These are phyloP conservation scores for Zosterops hypoxanthus DNA, from an alignment of 2,113 vertebrate genomes.

Conservation along the genomic window DNA sequence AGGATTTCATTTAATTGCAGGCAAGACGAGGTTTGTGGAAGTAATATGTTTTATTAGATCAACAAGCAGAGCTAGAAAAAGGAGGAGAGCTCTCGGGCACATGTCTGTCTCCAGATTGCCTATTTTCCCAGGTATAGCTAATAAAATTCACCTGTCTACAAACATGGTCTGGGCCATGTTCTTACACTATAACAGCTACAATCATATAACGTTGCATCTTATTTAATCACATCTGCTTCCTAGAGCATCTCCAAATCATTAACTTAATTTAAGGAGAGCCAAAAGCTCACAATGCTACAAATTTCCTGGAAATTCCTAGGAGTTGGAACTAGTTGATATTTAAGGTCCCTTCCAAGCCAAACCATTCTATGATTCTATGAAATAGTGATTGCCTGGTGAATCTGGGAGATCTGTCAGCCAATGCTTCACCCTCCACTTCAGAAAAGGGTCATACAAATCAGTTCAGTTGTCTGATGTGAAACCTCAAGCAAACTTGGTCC, in stretches of 20 bases:
- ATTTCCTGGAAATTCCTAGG: not conserved
- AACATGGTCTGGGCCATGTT: not conserved
- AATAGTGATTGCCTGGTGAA: not conserved
- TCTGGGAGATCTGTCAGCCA: not conserved
- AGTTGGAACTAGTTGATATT: not conserved
- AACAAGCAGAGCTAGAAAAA: not conserved
- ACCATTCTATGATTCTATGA: not conserved
- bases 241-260: not conserved
- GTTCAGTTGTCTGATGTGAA: not conserved
- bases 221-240: not conserved
- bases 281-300: not conserved
- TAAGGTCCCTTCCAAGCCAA: not conserved
- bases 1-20: conserved; percentile 7
- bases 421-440: not conserved
- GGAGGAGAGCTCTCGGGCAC: not conserved
- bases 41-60: not conserved
- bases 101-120: not conserved
- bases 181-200: not conserved
- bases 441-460: not conserved
- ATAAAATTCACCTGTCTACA: not conserved
- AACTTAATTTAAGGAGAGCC: not conserved
- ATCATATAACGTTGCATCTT: not conserved
- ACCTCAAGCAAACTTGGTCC: not conserved
- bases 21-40: not conserved
- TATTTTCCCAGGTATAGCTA: not conserved